Conservation (phyloP, 2,888 invertebrate species). For the Caenorhabditis doughertyi region DNA sequence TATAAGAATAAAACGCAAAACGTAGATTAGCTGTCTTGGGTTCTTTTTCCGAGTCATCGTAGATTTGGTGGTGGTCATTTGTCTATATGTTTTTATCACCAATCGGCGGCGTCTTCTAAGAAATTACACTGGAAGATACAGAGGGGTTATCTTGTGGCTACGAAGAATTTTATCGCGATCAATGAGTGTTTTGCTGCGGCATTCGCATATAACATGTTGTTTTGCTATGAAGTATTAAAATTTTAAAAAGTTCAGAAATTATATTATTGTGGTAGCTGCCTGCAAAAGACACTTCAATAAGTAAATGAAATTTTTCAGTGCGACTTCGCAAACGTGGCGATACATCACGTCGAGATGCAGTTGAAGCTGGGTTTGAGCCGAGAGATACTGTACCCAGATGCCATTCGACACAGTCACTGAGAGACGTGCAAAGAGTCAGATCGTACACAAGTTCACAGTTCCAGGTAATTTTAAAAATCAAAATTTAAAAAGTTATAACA, state of each 20-base stretch:
- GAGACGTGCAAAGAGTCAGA: slow-evolving; percentile 57
- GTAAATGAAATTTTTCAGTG: slow-evolving; percentile 67
- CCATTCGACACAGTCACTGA: slow-evolving; percentile 71
- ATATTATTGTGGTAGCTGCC: too few species aligned
- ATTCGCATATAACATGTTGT: too few species aligned
- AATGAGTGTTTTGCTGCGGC: too few species aligned
- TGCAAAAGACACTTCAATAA: too few species aligned
- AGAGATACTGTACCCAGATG: slow-evolving; percentile 67
- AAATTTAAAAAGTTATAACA: background rate
- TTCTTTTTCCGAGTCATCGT: slow-evolving; percentile 11
- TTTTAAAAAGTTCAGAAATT: too few species aligned
- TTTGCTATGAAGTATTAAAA: too few species aligned
- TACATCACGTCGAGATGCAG: slow-evolving; percentile 62
- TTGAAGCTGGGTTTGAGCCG: slow-evolving; percentile 73
- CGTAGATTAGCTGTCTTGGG: slow-evolving; percentile 20
- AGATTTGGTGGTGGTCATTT: slow-evolving; percentile 30
- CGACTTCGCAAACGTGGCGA: slow-evolving; percentile 67
- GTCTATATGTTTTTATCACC: slow-evolving; percentile 43
- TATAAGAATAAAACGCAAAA: slow-evolving; percentile 3
- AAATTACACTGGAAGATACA: slow-evolving; percentile 36
- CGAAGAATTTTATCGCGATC: background rate
- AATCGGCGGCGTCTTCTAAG: slow-evolving; percentile 55
- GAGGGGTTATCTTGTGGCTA: slow-evolving; percentile 21
- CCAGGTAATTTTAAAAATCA: slow-evolving; percentile 41
- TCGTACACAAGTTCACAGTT: slow-evolving; percentile 69